These are phyloP conservation scores for Drosophila miranda DNA, from an alignment of 1,140 invertebrate genomes.

Conservation along the genomic window DNA sequence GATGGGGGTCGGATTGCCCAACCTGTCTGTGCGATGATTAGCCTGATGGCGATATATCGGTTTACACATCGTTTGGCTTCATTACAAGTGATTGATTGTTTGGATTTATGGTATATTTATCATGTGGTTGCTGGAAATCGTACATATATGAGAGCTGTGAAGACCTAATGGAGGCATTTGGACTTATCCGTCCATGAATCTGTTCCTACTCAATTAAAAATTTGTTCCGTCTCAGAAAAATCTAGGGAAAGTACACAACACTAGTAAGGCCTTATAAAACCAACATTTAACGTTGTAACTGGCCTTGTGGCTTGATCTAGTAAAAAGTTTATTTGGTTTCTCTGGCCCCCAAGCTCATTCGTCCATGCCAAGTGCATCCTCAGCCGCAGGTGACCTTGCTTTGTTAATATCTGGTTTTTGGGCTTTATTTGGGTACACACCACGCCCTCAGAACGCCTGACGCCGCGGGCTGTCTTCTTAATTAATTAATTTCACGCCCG, in stretches of 20 bases:
- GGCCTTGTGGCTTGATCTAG: too few relatives aligned
- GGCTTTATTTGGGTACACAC: slow-evolving; percentile 15
- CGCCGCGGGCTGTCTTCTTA: slow-evolving; percentile 22
- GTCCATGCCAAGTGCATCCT: slow-evolving; percentile 19
- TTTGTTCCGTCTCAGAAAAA: too few relatives aligned
- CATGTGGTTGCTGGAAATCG: slow-evolving; percentile 15
- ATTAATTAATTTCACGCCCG: slow-evolving; percentile 52
- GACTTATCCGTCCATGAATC: too few relatives aligned
- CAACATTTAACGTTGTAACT: too few relatives aligned
- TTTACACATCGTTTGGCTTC: slow-evolving; percentile 23
- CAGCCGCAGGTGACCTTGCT: slow-evolving; percentile 56
- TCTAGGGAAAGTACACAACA: too few relatives aligned
- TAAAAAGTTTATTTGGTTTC: background rate
- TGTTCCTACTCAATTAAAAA: too few relatives aligned
- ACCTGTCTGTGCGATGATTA: slow-evolving; percentile 21
- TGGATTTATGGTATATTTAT: slow-evolving; percentile 14
- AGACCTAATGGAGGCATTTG: too few relatives aligned
- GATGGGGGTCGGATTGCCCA: slow-evolving; percentile 53
- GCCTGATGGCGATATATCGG: slow-evolving; percentile 40
- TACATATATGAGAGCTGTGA: too few relatives aligned
- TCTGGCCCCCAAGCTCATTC: slow-evolving; percentile 23
- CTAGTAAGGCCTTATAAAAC: too few relatives aligned
- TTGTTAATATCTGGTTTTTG: slow-evolving; percentile 44
- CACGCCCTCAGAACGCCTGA: slow-evolving; percentile 53
- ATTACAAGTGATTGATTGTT: slow-evolving; percentile 49